A percentile compares a stretch with the other conserved stretches of the same genome.
Evolutionary conservation across 1,140 invertebrate species (phyloP).

Genomic region (Spodoptera litura): DNA sequence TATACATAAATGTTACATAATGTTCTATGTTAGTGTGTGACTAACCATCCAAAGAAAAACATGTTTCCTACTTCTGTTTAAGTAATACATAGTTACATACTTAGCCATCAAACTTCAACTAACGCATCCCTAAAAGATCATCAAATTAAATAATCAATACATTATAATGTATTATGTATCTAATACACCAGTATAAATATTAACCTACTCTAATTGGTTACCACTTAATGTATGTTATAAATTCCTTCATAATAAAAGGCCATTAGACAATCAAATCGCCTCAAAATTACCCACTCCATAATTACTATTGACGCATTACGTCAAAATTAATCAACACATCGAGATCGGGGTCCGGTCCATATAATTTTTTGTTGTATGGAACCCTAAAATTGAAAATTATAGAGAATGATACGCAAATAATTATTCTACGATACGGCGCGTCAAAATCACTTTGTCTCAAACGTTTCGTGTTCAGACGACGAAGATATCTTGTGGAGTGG

Average conservation of each 20-base stretch:
- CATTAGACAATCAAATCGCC: conserved; percentile 12
- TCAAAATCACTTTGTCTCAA: conserved; percentile 79
- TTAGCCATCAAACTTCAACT: no score
- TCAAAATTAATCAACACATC: conserved; percentile 43
- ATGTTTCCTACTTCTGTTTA: no score
- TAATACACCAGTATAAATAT: neutral
- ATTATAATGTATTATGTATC: neutral
- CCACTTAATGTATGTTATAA: conserved; percentile 4
- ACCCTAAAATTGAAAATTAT: conserved; percentile 47
- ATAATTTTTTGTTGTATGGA: conserved; percentile 30
- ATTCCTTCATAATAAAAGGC: conserved; percentile 26
- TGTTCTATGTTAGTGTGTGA: no score
- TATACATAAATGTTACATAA: no score
- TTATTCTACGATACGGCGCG: conserved; percentile 70
- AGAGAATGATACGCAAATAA: conserved; percentile 74
- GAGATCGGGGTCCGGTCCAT: neutral
- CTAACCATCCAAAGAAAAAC: no score
- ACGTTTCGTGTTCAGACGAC: conserved; percentile 62
- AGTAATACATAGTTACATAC: no score
- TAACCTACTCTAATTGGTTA: conserved; percentile 3
- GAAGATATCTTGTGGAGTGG: conserved; percentile 54
- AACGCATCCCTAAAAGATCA: no score
- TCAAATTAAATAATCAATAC: neutral
- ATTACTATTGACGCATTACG: conserved; percentile 31
- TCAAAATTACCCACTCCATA: conserved; percentile 30